A percentile compares a stretch with the other conserved stretches of the same genome.
Conservation (phyloP, 2,888 invertebrate species). For the Prionchulus punctatus region DNA sequence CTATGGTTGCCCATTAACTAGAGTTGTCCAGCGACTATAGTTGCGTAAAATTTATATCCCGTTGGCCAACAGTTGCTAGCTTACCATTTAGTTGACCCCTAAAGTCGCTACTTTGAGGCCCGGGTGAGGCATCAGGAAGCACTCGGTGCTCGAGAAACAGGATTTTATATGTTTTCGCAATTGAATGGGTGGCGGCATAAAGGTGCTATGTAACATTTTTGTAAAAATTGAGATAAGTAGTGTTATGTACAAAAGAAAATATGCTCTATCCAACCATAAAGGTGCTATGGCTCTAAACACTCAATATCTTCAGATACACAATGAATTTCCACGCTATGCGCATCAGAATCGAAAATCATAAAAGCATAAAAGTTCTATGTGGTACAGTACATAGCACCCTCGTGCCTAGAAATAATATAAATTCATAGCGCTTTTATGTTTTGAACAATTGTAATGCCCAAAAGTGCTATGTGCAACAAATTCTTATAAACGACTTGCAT, state of each 20-base stretch:
- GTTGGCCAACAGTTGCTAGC: too few relatives aligned
- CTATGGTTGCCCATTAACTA: neutral
- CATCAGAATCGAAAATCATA: too few relatives aligned
- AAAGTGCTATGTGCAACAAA: too few relatives aligned
- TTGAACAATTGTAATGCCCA: too few relatives aligned
- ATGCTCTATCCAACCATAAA: neutral
- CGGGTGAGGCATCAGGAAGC: conserved; percentile 93
- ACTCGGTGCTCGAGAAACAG: conserved; percentile 81
- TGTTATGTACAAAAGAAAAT: neutral
- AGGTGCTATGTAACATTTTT: neutral
- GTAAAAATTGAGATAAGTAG: neutral
- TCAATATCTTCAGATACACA: neutral
- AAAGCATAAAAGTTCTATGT: too few relatives aligned
- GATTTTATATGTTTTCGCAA: conserved; percentile 70
- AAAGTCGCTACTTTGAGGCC: conserved; percentile 89
- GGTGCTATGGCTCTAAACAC: neutral
- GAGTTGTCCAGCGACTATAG: neutral
- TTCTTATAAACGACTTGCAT: too few relatives aligned
- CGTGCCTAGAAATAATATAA: too few relatives aligned
- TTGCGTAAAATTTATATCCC: conserved; percentile 7
- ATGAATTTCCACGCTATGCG: neutral
- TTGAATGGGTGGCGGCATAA: conserved; percentile 39
- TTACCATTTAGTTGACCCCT: conserved; percentile 66
- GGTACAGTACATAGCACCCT: too few relatives aligned
- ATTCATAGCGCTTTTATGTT: too few relatives aligned